Conservation (phyloP, 2,888 invertebrate genomes). For the Netelia melanura region DNA sequence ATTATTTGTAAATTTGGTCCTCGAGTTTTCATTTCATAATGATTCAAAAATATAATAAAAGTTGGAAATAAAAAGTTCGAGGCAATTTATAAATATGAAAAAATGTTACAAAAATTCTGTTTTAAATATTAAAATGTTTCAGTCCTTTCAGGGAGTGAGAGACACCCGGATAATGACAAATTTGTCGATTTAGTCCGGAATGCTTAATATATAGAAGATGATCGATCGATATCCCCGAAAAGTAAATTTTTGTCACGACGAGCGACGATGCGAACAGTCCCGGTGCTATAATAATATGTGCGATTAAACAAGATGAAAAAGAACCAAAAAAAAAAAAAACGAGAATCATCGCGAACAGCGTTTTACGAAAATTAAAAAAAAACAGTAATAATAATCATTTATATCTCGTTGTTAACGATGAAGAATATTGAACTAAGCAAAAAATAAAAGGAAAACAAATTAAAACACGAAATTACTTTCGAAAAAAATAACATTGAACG, state of each 20-base stretch:
- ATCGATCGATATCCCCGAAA: slow-evolving; percentile 12
- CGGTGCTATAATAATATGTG: not conserved
- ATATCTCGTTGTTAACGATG: slow-evolving; percentile 41
- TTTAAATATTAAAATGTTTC: not conserved
- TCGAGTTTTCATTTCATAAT: too few relatives aligned
- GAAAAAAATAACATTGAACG: slow-evolving; percentile 14
- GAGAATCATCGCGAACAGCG: not conserved
- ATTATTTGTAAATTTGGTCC: too few relatives aligned
- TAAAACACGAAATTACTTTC: not conserved
- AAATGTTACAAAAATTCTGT: not conserved
- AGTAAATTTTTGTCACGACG: not conserved
- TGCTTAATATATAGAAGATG: not conserved
- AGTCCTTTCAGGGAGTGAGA: too few relatives aligned
- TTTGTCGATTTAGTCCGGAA: not conserved
- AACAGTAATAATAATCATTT: slow-evolving; percentile 3
- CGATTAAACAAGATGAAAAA: slow-evolving; percentile 12
- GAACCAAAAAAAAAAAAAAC: slow-evolving; percentile 43
- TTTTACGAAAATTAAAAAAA: slow-evolving; percentile 11
- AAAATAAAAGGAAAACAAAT: not conserved
- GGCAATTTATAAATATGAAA: not conserved
- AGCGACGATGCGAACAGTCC: slow-evolving; percentile 7
- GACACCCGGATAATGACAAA: not conserved
- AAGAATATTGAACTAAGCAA: not conserved
- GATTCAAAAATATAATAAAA: too few relatives aligned
- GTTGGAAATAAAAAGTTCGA: too few relatives aligned